Percentiles rank a stretch among this genome's conserved stretches.
Conservation (phyloP, 1,140 invertebrate genomes). For the Bradysia coprophila region DNA sequence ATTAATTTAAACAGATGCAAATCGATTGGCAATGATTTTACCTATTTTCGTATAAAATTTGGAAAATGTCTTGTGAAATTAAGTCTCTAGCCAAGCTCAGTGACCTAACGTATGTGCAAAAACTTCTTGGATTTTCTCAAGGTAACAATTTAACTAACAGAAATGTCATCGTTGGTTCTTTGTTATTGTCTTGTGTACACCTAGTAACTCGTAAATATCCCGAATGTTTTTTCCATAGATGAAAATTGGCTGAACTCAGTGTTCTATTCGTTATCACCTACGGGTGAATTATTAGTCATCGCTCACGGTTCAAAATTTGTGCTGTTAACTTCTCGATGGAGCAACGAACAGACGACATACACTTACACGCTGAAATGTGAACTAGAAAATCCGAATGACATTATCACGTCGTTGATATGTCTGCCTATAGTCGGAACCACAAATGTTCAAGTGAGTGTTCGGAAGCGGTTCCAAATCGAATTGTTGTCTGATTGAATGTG, state of each 20-base stretch:
- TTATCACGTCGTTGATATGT: conserved; percentile 27
- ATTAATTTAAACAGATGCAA: too few relatives aligned
- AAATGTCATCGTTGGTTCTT: conserved; percentile 13
- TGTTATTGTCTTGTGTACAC: conserved; percentile 14
- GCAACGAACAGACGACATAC: conserved; percentile 29
- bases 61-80: conserved; percentile 52
- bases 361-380: conserved; percentile 32
- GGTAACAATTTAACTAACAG: conserved; percentile 9
- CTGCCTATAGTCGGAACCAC: conserved; percentile 27
- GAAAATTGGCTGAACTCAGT: conserved; percentile 53
- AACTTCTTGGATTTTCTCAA: conserved; percentile 28
- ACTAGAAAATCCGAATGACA: conserved; percentile 27
- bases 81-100: conserved; percentile 42
- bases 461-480: too few relatives aligned
- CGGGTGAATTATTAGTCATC: conserved; percentile 48
- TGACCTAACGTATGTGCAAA: conserved; percentile 35
- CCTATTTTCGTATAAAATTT: too few relatives aligned
- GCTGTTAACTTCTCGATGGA: conserved; percentile 44
- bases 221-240: too few relatives aligned
- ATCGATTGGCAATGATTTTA: too few relatives aligned
- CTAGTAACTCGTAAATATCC: too few relatives aligned
- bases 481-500: conserved; percentile 17
- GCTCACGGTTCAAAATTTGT: conserved; percentile 42
- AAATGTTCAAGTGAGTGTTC: too few relatives aligned
- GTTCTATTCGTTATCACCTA: conserved; percentile 49